Evolutionary conservation across 1,140 invertebrate genomes (phyloP).

Genomic region (Drosophila athabasca): DNA sequence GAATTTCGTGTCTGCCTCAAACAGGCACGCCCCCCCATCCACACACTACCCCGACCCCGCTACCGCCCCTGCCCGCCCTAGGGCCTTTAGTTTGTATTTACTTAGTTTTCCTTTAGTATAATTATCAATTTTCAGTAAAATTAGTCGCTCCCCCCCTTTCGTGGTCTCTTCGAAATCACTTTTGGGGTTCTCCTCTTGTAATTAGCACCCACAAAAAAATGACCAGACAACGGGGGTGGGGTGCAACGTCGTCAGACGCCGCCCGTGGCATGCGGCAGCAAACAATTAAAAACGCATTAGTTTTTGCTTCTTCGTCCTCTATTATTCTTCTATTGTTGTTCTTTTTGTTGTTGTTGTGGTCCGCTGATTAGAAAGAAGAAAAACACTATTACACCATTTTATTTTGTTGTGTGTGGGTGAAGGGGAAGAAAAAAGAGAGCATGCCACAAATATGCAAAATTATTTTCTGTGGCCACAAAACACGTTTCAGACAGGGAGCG

Average conservation of each 20-base stretch:
- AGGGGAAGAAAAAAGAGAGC: constrained; percentile 10
- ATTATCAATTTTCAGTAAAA: constrained; percentile 16
- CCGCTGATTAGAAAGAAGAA: constrained; percentile 37
- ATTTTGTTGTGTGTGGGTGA: background rate
- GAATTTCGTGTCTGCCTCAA: constrained; percentile 14
- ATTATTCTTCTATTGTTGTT: constrained; percentile 7
- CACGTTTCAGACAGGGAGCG: constrained; percentile 47
- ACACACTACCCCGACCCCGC: too few relatives aligned
- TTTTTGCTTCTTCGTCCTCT: constrained; percentile 1
- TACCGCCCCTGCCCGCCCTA: too few relatives aligned
- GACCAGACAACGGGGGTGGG: background rate
- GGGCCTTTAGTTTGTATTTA: constrained; percentile 2
- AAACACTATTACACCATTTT: constrained; percentile 21
- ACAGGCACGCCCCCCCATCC: background rate
- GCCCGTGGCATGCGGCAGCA: constrained; percentile 16
- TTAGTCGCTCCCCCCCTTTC: background rate
- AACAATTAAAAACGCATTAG: constrained; percentile 74
- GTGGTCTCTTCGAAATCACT: constrained; percentile 18
- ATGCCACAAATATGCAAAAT: constrained; percentile 46
- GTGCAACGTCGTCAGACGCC: constrained; percentile 22
- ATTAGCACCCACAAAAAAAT: constrained; percentile 27
- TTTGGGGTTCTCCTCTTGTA: constrained; percentile 14
- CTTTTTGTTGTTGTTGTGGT: constrained; percentile 10
- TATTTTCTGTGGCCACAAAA: constrained; percentile 46
- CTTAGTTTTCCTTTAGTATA: constrained; percentile 13